These are phyloP conservation scores for Thymelicus sylvestris DNA, from an alignment of 2,888 invertebrate genomes.

Conservation along the genomic window DNA sequence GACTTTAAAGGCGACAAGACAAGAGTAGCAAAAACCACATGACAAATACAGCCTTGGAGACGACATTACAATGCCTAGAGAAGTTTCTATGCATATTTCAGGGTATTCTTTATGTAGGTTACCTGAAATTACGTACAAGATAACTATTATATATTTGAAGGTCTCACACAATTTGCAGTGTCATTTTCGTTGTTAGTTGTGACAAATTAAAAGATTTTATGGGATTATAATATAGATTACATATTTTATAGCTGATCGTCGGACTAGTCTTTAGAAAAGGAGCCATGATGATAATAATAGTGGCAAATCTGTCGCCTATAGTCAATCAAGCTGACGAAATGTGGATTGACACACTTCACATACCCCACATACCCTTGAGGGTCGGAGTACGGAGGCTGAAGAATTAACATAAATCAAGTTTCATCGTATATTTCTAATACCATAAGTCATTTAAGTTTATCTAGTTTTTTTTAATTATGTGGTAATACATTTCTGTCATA, in stretches of 20 bases:
- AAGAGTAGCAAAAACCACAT: slow-evolving; percentile 1
- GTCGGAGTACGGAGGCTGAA: too few relatives aligned
- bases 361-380: neutral
- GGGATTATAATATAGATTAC: neutral
- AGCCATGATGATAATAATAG: too few relatives aligned
- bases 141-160: neutral
- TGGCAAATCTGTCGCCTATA: neutral
- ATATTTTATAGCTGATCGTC: neutral
- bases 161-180: neutral
- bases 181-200: neutral
- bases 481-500: too few relatives aligned
- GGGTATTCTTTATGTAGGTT: slow-evolving; percentile 9
- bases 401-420: too few relatives aligned
- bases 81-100: slow-evolving; percentile 16
- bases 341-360: neutral
- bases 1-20: slow-evolving; percentile 4
- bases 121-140: slow-evolving; percentile 6
- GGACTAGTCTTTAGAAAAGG: neutral
- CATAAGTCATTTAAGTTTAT: too few relatives aligned
- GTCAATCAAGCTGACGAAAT: neutral
- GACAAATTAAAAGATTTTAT: too few relatives aligned
- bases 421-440: neutral
- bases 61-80: slow-evolving; percentile 1
- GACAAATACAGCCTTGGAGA: slow-evolving; percentile 18
- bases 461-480: too few relatives aligned